Evolutionary conservation across 1,140 invertebrate species (phyloP), one percentile per base, ranked within the genome.

Genomic region (Ceratina calcarata): DNA sequence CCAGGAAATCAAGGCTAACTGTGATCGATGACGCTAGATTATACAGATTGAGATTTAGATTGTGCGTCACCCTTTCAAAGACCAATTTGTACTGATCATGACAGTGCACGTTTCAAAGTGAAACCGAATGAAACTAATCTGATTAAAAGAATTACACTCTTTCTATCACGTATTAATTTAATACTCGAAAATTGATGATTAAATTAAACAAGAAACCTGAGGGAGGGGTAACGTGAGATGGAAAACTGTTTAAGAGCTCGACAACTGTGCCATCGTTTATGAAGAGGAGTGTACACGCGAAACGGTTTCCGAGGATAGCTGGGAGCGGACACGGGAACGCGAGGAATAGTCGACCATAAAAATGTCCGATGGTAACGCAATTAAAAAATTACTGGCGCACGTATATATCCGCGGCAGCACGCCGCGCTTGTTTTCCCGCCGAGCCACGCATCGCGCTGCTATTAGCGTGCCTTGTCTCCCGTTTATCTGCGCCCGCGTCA

Each of bases 291-390:
- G 15, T 32, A 61, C 55, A 66, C 74, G 65, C 51, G 61, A 57
- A 62, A 71, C 49, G 57, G 60, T 81, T 79, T 70, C 15, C 49
- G 57, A 4, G 18, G 58, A 22, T 49, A 61, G 82, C 76, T 67
- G 78, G 72, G 84, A 18, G 53, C 53, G 18, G 53, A 55, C 8
- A 18, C 80, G 77, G 32, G 22, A 27, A 51, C 76, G 55, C 71
- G 53, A 80, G 75, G 67, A 75, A 86, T 86, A 86, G 84, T 82
- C 81, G 62, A 78, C 85, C 85, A 86, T 86, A 85, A 86, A 86
- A 86, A 86, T 86, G 84, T 86, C 85, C 85, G 84, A 86, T 86
- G 80, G 81, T 83, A 86, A 86, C 74, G 84, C 85, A 86, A 86
- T 86, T 86, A 86, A 86, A 86, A 86, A 86, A 86, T 86, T 86